Evolutionary conservation across 2,888 invertebrate species (phyloP), one percentile per base, ranked within the genome.

Genomic region (Synergus laeviventris): DNA sequence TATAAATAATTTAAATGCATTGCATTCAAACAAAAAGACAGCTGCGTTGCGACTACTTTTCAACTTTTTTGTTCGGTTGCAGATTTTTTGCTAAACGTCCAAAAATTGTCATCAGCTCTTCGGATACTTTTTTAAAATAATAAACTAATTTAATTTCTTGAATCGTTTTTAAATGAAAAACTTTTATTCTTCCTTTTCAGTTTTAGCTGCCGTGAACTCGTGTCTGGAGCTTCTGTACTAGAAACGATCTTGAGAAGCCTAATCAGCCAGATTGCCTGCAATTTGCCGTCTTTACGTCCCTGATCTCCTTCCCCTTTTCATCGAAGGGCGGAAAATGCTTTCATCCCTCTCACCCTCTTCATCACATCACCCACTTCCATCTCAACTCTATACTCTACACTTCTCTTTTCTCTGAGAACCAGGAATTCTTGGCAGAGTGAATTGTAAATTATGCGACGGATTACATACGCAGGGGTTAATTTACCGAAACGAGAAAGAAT

Each of bases 231-330:
- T 77, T 76, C 75, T 76, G 76, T 76, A 80, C 81, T 79, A 83
- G 86, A 87, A 88, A 87, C 87, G 88, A 86, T 83, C 84, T 82
- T 83, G 80, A 78, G 82, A 84, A 87, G 87, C 86, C 88, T 89
- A 89, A 89, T 89, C 89, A 89, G 83, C 87, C 83, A 86, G 88
- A 89, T 89, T 89, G 89, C 86, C 84, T 83, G 88, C 87, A 89
- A 89, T 89, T 88, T 87, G 83, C 87, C 85, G 81, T 84, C 85
- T 87, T 89, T 89, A 88, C 88, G 85, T 86, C 61, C 16, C 61
- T 61, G 16, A 61, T 36, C 36, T 61, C 24, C 59, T 45, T 49
- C 3, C 59, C 54, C 31, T 56, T 66, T 66, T 39, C 18, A 24
- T 24, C 3, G 14, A 2, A 11, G 59, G 24, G 24, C 59, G 21